Evolutionary conservation across 2,797 vertebrate species (phyloP).

Genomic region (Crenichthys baileyi): DNA sequence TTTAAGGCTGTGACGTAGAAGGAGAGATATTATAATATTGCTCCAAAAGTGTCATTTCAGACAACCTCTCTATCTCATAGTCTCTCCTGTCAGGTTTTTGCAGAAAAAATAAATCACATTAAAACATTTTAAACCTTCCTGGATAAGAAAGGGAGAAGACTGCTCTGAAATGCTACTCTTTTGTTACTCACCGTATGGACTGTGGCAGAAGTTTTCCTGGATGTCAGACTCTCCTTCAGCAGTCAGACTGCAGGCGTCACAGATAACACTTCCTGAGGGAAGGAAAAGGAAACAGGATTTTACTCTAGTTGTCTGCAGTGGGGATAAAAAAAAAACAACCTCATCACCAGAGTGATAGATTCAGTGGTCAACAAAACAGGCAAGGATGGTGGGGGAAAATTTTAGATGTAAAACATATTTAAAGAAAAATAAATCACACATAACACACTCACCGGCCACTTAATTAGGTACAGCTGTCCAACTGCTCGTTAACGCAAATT

Average conservation of each 20-base stretch:
- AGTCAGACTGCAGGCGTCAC: conserved; percentile 78
- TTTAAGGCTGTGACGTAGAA: conserved; percentile 72
- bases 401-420: too few species aligned
- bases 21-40: neutral
- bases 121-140: neutral
- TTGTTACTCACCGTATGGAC: conserved; percentile 81
- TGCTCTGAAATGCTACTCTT: neutral
- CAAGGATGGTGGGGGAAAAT: neutral
- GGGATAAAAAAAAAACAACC: neutral
- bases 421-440: neutral
- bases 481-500: too few species aligned
- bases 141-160: neutral
- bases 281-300: conserved; percentile 17
- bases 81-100: neutral
- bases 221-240: conserved; percentile 79
- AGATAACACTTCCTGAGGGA: conserved; percentile 73
- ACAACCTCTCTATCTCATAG: neutral
- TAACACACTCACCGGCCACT: too few species aligned
- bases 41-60: conserved; percentile 34
- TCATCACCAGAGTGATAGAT: neutral
- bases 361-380: neutral
- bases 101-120: neutral
- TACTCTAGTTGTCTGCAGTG: neutral
- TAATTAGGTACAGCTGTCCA: too few species aligned
- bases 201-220: conserved; percentile 80